These are phyloP conservation scores for Halictus quadricinctus DNA, from an alignment of 2,888 invertebrate species.

Conservation along the genomic window DNA sequence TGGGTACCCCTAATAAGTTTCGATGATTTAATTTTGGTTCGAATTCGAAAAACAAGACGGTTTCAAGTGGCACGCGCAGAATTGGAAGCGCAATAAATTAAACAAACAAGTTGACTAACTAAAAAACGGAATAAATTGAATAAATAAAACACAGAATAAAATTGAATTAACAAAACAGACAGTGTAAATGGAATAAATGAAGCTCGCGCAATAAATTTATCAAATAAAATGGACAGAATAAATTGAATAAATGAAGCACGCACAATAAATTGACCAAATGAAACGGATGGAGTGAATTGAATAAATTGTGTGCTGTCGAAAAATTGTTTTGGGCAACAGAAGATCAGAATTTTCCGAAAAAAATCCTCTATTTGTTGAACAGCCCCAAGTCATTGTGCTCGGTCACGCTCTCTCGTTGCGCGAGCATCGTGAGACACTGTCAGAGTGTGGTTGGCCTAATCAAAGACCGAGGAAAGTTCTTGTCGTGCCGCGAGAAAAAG, in stretches of 20 bases:
- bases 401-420: constrained; percentile 18
- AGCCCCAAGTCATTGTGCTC: background rate
- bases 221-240: background rate
- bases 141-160: too few relatives aligned
- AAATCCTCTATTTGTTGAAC: background rate
- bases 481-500: constrained; percentile 33
- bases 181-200: too few relatives aligned
- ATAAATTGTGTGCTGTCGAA: background rate
- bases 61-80: background rate
- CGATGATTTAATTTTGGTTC: background rate
- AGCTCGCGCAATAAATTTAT: too few relatives aligned
- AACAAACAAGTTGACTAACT: too few relatives aligned
- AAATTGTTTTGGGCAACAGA: background rate
- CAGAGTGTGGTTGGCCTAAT: constrained; percentile 23
- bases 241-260: background rate
- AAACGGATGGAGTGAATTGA: background rate
- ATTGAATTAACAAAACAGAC: too few relatives aligned
- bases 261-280: background rate
- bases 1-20: background rate
- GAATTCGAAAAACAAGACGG: background rate
- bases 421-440: constrained; percentile 49
- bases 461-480: constrained; percentile 41
- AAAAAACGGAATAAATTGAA: too few relatives aligned
- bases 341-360: background rate
- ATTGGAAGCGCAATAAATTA: too few relatives aligned